Evolutionary conservation across 2,797 vertebrate species (phyloP).

Genomic region (Oryzias sinensis): DNA sequence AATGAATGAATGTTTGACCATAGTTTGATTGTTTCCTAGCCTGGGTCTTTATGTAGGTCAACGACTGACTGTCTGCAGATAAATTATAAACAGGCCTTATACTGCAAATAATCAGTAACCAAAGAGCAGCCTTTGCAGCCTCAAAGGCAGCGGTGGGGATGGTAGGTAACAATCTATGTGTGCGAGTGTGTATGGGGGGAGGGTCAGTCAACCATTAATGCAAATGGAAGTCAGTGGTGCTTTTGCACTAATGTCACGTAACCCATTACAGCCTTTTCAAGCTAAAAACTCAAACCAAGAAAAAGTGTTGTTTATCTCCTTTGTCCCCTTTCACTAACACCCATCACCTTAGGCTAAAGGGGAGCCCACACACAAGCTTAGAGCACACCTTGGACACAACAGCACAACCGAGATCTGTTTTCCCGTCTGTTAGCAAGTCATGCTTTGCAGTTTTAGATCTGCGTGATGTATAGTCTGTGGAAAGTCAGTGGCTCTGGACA

Average conservation of each 20-base stretch:
- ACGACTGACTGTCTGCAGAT: constrained; percentile 31
- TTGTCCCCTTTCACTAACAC: constrained; percentile 43
- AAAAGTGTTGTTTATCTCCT: constrained; percentile 41
- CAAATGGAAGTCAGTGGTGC: constrained; percentile 49
- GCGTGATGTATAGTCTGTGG: constrained; percentile 2
- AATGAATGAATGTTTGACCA: constrained; percentile 19
- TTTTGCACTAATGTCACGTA: constrained; percentile 61
- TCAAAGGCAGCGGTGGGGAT: constrained; percentile 11
- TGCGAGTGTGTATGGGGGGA: constrained; percentile 22
- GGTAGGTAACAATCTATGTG: constrained; percentile 21
- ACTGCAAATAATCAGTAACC: constrained; percentile 55
- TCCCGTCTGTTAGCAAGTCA: background rate
- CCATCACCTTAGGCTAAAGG: constrained; percentile 35
- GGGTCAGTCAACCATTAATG: constrained; percentile 41
- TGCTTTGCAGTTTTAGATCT: background rate
- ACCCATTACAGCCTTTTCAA: constrained; percentile 57
- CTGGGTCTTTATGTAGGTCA: constrained; percentile 49
- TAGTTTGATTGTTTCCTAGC: constrained; percentile 25
- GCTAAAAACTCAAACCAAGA: constrained; percentile 65
- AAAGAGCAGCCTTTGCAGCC: constrained; percentile 29
- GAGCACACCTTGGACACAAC: constrained; percentile 3
- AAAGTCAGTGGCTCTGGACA: background rate
- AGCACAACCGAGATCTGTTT: background rate
- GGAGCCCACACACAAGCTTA: constrained; percentile 6
- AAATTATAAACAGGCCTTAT: constrained; percentile 50